Evolutionary conservation across 2,888 invertebrate species (phyloP), one percentile per base, ranked within the genome.

Genomic region (Leucania comma): DNA sequence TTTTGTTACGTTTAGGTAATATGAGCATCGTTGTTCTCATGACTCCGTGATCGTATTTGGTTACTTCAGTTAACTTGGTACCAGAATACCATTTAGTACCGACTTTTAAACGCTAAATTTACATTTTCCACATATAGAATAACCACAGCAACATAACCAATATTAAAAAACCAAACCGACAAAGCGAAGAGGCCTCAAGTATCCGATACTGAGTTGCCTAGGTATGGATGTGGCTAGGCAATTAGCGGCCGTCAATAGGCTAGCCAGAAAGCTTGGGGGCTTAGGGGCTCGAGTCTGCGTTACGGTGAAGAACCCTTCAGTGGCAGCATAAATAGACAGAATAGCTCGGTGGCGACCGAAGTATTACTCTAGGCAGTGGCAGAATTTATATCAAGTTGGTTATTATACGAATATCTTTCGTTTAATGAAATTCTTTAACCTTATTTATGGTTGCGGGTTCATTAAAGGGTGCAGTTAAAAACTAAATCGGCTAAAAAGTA

Each of bases 211-310:
- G 53, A 54, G 50, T 62, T 32, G 70, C 32, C 61, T n/a, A 24
- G 32, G 20, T 46, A 61, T 82, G 82, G 65, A 79, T 82, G 82
- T 78, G 79, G 79, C 65, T 50, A 54, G 67, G 75, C 70, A 62
- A 70, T 72, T 73, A 77, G 69, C 61, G 57, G 66, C 50, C 59
- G n/a, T 71, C 67, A 68, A 71, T 76, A 61, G 81, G 29, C 53
- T 46, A 48, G 22, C 59, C 32, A 42, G 53, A n/a, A 51, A 38
- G 26, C 26, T 35, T 17, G 50, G 14, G 32, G n/a, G 35, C 59
- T 17, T 50, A 4, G 60, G 22, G 26, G n/a, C n/a, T 38, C 4
- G 38, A 48, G 38, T 42, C 53, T 38, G 24, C 54, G 46, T 63
- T 12, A 35, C 50, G 10, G 24, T 51, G 50, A 59, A 65, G 64